These are phyloP conservation scores for Ceratosolen fusciceps DNA, from an alignment of 1,140 invertebrate genomes.

Conservation along the genomic window DNA sequence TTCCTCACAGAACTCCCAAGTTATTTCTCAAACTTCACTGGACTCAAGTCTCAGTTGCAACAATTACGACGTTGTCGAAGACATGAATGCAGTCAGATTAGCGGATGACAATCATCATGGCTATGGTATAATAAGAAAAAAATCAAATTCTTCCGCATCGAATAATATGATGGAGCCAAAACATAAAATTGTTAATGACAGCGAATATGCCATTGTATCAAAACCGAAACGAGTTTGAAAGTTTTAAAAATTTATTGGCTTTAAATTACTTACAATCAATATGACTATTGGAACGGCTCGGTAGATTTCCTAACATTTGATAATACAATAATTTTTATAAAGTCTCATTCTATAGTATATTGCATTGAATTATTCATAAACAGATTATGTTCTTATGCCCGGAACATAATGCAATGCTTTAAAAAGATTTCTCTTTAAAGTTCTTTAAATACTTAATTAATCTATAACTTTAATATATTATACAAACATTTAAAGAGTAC, in stretches of 20 bases:
- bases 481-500: not conserved
- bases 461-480: too few species aligned
- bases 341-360: conserved; percentile 23
- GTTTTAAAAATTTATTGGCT: conserved; percentile 17
- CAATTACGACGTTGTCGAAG: conserved; percentile 79
- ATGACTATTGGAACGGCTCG: not conserved
- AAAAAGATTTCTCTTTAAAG: too few species aligned
- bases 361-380: conserved; percentile 3
- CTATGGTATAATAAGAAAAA: conserved; percentile 83
- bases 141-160: conserved; percentile 66
- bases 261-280: conserved; percentile 44
- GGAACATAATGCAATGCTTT: too few species aligned
- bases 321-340: not conserved
- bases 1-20: conserved; percentile 53
- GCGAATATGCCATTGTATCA: conserved; percentile 84
- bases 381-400: not conserved
- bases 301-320: too few species aligned
- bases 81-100: conserved; percentile 77
- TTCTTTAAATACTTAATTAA: too few species aligned
- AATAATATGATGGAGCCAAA: conserved; percentile 68
- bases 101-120: conserved; percentile 85
- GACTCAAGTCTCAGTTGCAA: conserved; percentile 67
- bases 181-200: conserved; percentile 81
- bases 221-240: conserved; percentile 83
- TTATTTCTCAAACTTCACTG: conserved; percentile 47